Base-by-base conservation (phyloP, 2,797 vertebrate genomes). In the Pseudochromis fuscus region DNA sequence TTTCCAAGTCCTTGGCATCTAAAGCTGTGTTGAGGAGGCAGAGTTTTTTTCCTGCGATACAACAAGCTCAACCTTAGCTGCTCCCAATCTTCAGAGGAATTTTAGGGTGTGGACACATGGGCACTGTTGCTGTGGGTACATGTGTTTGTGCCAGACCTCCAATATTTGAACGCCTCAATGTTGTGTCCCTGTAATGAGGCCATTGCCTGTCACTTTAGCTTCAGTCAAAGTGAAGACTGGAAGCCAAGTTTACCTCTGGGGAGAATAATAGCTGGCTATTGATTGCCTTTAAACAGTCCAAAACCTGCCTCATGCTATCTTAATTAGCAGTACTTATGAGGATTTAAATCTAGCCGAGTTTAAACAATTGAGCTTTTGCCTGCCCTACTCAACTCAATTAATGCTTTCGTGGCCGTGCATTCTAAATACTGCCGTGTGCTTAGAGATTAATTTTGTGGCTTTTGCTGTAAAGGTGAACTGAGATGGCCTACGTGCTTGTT, bases 241-340 rank as follows among this genome's bases (percentile, higher is more conserved):
- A 83, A 88, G 90, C 82, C 84, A 87, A 88, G 71, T 74, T 91
- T 91, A 89, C 87, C 84, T 88, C 87, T 15, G 30, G 79, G 89
- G 91, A 92, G 81, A 87, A 89, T 85, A 82, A 92, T 84, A 78
- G 81, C 72, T 46, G 27, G 30, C 88, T 92, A 87, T 90, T 87
- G 93, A 92, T 93, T 89, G 75, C 77, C 83, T 91, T 81, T 90
- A 93, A 90, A 93, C 88, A 84, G 90, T 83, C 81, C 84, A 86
- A 88, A 88, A 92, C 85, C 94, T 89, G 86, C 83, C 86, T 89
- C 73, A 60, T 89, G 73, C 89, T 74, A 77, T 89, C 89, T 89
- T 94, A 89, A 94, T 95, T 94, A 94, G 89, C 82, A 77, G 84
- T 91, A 82, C 81, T 88, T 93, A 91, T 84, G 81, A 93, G 90